These are phyloP conservation scores for Ferrisia virgata DNA, from an alignment of 2,888 invertebrate species.

Conservation along the genomic window DNA sequence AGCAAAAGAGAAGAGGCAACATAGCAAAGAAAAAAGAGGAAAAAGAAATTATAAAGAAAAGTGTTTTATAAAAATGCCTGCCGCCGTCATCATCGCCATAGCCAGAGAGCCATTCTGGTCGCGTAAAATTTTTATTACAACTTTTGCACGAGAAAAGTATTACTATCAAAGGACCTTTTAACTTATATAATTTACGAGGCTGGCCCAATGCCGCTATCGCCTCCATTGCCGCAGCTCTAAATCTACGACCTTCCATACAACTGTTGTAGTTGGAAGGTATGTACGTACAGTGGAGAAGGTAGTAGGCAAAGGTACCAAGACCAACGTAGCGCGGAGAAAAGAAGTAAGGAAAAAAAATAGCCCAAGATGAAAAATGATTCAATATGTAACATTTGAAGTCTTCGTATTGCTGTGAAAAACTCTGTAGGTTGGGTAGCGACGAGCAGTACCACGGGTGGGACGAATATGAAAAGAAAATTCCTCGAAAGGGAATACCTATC, in stretches of 20 bases:
- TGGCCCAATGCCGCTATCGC: no score
- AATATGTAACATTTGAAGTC: constrained; percentile 41
- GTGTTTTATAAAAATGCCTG: constrained; percentile 25
- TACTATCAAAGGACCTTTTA: constrained; percentile 36
- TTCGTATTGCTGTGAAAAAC: neutral
- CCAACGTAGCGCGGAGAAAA: no score
- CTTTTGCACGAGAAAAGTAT: constrained; percentile 35
- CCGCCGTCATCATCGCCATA: neutral
- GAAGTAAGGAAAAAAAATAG: constrained; percentile 1
- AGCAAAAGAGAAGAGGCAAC: no score
- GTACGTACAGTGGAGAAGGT: neutral
- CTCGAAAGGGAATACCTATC: neutral
- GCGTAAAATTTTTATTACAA: constrained; percentile 37
- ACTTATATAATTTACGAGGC: constrained; percentile 36
- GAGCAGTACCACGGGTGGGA: neutral
- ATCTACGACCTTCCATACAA: neutral
- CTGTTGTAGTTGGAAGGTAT: neutral
- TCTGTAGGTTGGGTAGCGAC: neutral
- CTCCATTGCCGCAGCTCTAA: neutral
- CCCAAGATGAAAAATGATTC: constrained; percentile 37
- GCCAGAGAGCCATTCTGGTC: neutral
- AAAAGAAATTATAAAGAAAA: constrained; percentile 10
- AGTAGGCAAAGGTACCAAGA: no score
- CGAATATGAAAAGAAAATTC: constrained; percentile 26
- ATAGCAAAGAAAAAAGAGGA: neutral